phyloP scores from a whole-genome alignment of 2,797 vertebrate genomes.

The Eulemur rubriventer region DNA sequence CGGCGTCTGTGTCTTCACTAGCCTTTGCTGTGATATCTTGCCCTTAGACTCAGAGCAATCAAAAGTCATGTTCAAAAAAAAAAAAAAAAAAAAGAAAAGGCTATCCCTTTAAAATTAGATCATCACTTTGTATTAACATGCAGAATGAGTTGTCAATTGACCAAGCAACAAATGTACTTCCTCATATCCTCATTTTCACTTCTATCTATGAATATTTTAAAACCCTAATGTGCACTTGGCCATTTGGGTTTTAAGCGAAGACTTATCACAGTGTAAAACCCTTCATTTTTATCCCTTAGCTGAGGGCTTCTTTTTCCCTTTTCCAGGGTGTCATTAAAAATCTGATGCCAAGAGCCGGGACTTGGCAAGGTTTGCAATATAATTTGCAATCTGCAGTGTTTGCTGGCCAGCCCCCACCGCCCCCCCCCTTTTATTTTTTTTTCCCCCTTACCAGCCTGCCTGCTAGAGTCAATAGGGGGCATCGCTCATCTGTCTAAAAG shows the following conservation, averaged over 20 bases:
- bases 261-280: constrained; percentile 89
- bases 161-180: constrained; percentile 91
- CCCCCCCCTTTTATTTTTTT: constrained; percentile 75
- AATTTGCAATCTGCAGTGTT: constrained; percentile 94
- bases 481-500: constrained; percentile 99
- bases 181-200: constrained; percentile 91
- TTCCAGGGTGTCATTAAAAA: constrained; percentile 92
- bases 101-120: constrained; percentile 88
- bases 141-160: constrained; percentile 91
- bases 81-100: constrained; percentile 76
- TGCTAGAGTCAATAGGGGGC: constrained; percentile 99
- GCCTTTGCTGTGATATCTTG: constrained; percentile 82
- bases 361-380: constrained; percentile 94
- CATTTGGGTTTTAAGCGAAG: constrained; percentile 91
- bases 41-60: constrained; percentile 81
- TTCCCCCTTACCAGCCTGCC: constrained; percentile 91
- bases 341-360: constrained; percentile 91
- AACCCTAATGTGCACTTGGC: constrained; percentile 92
- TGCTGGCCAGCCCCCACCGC: constrained; percentile 89
- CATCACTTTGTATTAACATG: constrained; percentile 91
- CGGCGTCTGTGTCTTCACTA: constrained; percentile 69
- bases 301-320: constrained; percentile 88
- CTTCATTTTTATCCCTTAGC: constrained; percentile 92
- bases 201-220: constrained; percentile 97
- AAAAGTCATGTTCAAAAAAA: constrained; percentile 77